A percentile compares a stretch with the other conserved stretches of the same genome.
These are phyloP conservation scores for Xylota sylvarum DNA, from an alignment of 2,888 invertebrate species.

Conservation along the genomic window DNA sequence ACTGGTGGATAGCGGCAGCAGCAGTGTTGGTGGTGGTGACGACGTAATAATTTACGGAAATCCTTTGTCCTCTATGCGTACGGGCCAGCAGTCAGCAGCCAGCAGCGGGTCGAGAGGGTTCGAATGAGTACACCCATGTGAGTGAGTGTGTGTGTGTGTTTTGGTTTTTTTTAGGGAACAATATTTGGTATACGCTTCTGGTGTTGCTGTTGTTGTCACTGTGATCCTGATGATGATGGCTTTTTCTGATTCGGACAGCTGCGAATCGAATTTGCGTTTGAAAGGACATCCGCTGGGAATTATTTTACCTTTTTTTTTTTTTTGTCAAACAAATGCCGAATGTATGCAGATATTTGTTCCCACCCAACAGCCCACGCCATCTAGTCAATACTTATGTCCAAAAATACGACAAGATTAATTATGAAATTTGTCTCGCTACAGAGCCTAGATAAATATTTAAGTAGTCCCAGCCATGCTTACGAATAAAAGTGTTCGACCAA, in stretches of 20 bases:
- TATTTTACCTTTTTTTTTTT: not conserved
- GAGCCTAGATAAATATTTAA: constrained; percentile 10
- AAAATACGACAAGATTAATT: no score
- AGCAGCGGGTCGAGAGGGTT: not conserved
- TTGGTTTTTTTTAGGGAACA: constrained; percentile 1
- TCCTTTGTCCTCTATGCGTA: constrained; percentile 70
- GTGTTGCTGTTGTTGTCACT: constrained; percentile 38
- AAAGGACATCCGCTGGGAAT: constrained; percentile 24
- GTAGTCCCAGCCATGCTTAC: not conserved
- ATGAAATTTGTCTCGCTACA: no score
- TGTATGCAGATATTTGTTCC: not conserved
- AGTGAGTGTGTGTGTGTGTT: constrained; percentile 5
- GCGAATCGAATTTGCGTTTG: constrained; percentile 29
- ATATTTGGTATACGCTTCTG: constrained; percentile 34
- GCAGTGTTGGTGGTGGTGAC: constrained; percentile 23
- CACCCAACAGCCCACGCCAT: no score
- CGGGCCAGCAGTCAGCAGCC: constrained; percentile 2
- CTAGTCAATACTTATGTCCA: no score
- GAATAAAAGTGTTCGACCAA: not conserved
- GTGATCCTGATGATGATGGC: constrained; percentile 35
- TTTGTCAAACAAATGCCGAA: constrained; percentile 10
- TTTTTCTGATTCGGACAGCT: constrained; percentile 54
- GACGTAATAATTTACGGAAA: constrained; percentile 74
- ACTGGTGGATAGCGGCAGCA: constrained; percentile 38
- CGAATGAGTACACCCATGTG: not conserved